Evolutionary conservation across 2,113 vertebrate genomes (phyloP).

Genomic region (Actenoides hombroni): DNA sequence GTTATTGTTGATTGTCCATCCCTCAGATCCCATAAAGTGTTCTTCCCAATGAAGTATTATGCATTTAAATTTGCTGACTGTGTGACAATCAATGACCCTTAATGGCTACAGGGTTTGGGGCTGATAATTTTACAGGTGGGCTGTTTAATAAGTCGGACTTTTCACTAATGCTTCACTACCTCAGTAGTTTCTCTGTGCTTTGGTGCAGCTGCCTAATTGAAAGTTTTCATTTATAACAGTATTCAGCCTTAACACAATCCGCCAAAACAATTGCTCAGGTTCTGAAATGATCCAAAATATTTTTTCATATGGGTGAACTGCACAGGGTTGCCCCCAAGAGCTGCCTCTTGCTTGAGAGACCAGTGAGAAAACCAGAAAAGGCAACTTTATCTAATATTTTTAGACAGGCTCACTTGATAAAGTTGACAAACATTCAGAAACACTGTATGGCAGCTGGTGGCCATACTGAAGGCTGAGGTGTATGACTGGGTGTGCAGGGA

Average conservation of each 20-base stretch:
- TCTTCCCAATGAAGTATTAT: background rate
- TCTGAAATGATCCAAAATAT: background rate
- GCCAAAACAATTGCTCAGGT: background rate
- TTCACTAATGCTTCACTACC: background rate
- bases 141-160: background rate
- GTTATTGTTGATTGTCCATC: background rate
- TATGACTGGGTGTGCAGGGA: background rate
- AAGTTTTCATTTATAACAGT: background rate
- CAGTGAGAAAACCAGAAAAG: background rate
- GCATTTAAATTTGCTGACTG: background rate
- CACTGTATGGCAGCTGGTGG: background rate
- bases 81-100: background rate
- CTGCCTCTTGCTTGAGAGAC: background rate
- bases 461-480: background rate
- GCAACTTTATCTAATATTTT: background rate
- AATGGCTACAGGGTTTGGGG: background rate
- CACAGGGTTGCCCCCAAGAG: background rate
- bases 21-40: background rate
- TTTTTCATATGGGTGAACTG: background rate
- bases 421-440: background rate
- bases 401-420: background rate
- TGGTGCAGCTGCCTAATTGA: background rate
- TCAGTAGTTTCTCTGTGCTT: background rate
- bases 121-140: background rate
- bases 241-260: fast-evolving